Evolutionary conservation across 2,888 invertebrate species (phyloP), one percentile per base, ranked within the genome.

Genomic region (Clepsis dumicolana): DNA sequence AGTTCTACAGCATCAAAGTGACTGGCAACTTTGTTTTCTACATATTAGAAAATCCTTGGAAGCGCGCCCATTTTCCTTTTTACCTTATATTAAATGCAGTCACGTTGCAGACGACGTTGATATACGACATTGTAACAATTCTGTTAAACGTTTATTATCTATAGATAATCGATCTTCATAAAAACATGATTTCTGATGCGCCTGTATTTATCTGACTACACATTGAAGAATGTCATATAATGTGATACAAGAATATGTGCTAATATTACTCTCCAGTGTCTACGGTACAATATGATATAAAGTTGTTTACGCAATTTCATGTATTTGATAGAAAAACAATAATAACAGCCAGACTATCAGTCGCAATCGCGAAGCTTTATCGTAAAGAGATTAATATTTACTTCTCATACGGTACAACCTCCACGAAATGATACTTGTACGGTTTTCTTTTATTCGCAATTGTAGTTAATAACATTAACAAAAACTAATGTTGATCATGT

Each of bases 401-500:
- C 29, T 29, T 7, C 7, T 29, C 29, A 4, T 3, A 7, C 29
- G 7, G 7, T 29, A 29, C 29, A 4, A 29, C 7, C 29, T 4
- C 7, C 7, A 29, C 29, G n/a, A 29, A 7, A 29, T 29, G 3
- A 29, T 7, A 4, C 7, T 29, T 7, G 4, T 29, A 29, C 3
- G 29, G 29, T 29, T 3, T 29, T 4, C 4, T 29, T 35, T n/a
- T n/a, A n/a, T n/a, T n/a, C n/a, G n/a, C n/a, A n/a, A n/a, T n/a
- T n/a, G n/a, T n/a, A n/a, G n/a, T n/a, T 16, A 44, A 18, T 44
- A 8, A 70, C 69, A 71, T 71, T n/a, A n/a, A 72, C 62, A 60
- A 72, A 74, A 73, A 70, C 35, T 65, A 35, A 24, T 41, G 7
- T 35, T 21, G 32, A 62, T 53, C 65, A 70, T 56, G 69, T 73